phyloP scores from a whole-genome alignment of 2,113 vertebrate species.

The Neogale vison region DNA sequence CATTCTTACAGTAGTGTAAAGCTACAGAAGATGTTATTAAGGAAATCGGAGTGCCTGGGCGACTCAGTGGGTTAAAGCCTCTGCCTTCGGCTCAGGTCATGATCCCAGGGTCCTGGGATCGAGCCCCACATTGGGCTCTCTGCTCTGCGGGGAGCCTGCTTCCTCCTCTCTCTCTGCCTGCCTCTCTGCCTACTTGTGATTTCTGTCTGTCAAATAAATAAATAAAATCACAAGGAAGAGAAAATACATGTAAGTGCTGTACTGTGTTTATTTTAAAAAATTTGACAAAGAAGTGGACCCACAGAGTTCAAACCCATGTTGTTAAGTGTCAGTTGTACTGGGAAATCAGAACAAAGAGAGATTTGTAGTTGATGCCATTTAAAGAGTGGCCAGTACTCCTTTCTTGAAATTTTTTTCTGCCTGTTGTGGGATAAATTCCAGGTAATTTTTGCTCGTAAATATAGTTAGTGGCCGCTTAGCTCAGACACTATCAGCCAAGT shows the following conservation, averaged over 20 bases:
- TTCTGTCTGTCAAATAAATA: too few relatives aligned
- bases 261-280: neutral
- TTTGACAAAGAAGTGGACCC: accelerated
- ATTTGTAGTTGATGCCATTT: neutral
- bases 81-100: too few relatives aligned
- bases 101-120: too few relatives aligned
- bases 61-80: too few relatives aligned
- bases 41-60: neutral
- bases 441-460: neutral
- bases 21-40: neutral
- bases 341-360: too few relatives aligned
- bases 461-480: neutral
- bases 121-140: too few relatives aligned
- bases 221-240: neutral
- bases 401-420: neutral
- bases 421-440: neutral
- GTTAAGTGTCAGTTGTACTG: neutral
- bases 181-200: too few relatives aligned
- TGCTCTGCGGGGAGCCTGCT: too few relatives aligned
- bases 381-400: neutral
- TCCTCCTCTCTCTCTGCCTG: too few relatives aligned
- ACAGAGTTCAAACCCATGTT: neutral
- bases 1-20: neutral
- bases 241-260: neutral
- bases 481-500: neutral